These are phyloP conservation scores for Heliconius hewitsoni DNA, from an alignment of 1,140 invertebrate genomes.

Conservation along the genomic window DNA sequence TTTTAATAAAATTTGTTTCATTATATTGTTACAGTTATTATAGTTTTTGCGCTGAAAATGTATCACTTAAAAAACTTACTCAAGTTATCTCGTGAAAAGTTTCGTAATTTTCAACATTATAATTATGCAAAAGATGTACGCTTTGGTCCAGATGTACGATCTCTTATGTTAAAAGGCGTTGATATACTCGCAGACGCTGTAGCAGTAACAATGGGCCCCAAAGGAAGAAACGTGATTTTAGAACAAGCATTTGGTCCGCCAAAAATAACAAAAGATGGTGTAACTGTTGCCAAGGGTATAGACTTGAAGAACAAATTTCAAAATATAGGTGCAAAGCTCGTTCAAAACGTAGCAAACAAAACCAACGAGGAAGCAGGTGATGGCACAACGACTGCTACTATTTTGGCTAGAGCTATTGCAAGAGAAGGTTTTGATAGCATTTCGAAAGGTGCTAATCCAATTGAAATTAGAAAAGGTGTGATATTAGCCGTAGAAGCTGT, in stretches of 20 bases:
- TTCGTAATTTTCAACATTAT: constrained; percentile 17
- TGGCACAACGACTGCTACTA: constrained; percentile 99
- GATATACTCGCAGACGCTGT: constrained; percentile 99
- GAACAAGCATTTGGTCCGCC: constrained; percentile 99
- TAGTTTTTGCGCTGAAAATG: constrained; percentile 84
- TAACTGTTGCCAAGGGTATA: constrained; percentile 99
- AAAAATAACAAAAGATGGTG: constrained; percentile 99
- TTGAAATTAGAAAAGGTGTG: constrained; percentile 98
- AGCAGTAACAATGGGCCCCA: constrained; percentile 99
- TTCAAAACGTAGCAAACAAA: constrained; percentile 99
- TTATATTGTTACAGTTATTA: no score
- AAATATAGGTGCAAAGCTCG: constrained; percentile 99
- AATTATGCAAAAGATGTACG: constrained; percentile 97
- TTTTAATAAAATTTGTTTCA: neutral
- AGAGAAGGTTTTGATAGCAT: constrained; percentile 99
- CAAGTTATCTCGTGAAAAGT: constrained; percentile 23
- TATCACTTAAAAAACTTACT: constrained; percentile 77
- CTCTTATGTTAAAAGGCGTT: constrained; percentile 98
- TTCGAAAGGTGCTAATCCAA: constrained; percentile 98
- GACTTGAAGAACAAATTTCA: constrained; percentile 99
- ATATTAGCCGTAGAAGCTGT: constrained; percentile 98
- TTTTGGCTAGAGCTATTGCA: constrained; percentile 97
- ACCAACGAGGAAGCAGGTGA: constrained; percentile 99
- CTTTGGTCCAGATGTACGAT: constrained; percentile 98
- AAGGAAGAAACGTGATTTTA: constrained; percentile 99